A percentile compares a stretch with the other conserved stretches of the same genome.
These are phyloP conservation scores for Cactoblastis cactorum DNA, from an alignment of 2,888 invertebrate species.

Conservation along the genomic window DNA sequence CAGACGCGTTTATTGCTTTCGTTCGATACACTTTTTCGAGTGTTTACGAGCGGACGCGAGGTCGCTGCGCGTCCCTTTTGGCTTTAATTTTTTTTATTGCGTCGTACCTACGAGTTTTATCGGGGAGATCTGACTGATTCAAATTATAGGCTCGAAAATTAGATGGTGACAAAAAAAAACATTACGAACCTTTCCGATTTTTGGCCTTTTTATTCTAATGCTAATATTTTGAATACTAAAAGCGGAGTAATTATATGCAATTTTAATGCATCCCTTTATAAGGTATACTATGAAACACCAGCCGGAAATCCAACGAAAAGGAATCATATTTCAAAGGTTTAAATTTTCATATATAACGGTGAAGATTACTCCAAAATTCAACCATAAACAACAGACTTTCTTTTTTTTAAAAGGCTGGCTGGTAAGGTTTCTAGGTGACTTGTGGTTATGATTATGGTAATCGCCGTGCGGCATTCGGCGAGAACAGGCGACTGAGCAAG, in stretches of 20 bases:
- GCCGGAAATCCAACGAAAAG: too few relatives aligned
- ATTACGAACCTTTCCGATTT: too few relatives aligned
- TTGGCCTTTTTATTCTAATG: too few relatives aligned
- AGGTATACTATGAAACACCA: not conserved
- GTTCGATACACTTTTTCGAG: conserved; percentile 67
- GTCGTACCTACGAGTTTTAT: conserved; percentile 33
- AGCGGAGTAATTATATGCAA: too few relatives aligned
- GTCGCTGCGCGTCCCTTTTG: conserved; percentile 63
- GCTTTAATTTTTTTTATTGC: conserved; percentile 52
- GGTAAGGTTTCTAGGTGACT: conserved; percentile 13
- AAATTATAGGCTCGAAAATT: conserved; percentile 25
- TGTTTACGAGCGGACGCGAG: conserved; percentile 66
- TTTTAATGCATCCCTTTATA: too few relatives aligned
- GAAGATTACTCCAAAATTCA: not conserved
- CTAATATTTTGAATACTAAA: too few relatives aligned
- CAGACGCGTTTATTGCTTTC: conserved; percentile 71
- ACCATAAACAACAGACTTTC: conserved; percentile 11
- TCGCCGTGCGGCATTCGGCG: conserved; percentile 18
- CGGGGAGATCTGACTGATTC: conserved; percentile 29
- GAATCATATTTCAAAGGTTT: too few relatives aligned
- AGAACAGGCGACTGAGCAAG: conserved; percentile 39
- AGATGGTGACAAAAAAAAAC: too few relatives aligned
- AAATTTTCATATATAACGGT: not conserved
- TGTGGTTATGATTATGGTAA: conserved; percentile 7
- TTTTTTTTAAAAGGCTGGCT: conserved; percentile 7